Base-by-base conservation (phyloP, 2,113 vertebrate genomes). In the Neoarius graeffei region DNA sequence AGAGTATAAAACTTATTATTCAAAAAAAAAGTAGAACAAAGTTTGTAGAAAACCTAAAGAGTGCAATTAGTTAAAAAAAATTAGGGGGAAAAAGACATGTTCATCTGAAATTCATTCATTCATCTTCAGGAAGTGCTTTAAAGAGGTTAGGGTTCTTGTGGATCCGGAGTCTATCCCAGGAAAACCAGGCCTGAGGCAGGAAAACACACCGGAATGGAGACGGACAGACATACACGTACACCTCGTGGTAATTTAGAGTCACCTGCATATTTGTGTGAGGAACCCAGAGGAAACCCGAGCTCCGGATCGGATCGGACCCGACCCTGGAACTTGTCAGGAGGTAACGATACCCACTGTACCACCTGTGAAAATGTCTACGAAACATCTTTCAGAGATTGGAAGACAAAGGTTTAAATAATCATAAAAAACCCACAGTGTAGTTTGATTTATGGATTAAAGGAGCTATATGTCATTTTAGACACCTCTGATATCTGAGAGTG, bases 1-100 rank as follows among this genome's bases (percentile, higher is more conserved):
- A 20, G 0, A 35, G 15, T 81, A 81, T 59, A 81, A 81, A 3
- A 42, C 35, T 35, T 35, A 35, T 35, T 35, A 35, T 35, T 1
- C 1, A 35, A 35, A 35, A 35, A 35, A 35, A 35, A 35, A n/a
- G n/a, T n/a, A 80, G 25, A 15, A 50, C 35, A 74, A 48, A 76
- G 42, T 11, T 50, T 50, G 42, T 76, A 77, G 74, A 77, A 77
- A 81, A 35, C n/a, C 30, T 81, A 35, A 59, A 57, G 59, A 59
- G 79, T 81, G 79, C 79, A 81, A 80, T 59, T 81, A 81, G 79
- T 59, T 11, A 17, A 81, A 81, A 56, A n/a, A 79, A 3, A n/a
- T 42, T 35, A 19, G 9, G 15, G 17, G 2, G 5, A 13, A 7
- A 50, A 27, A 8, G 35, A n/a, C 0, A 9, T 52, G 23, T 74